Evolutionary conservation across 2,797 vertebrate species (phyloP).

Genomic region (Siniperca obscura): DNA sequence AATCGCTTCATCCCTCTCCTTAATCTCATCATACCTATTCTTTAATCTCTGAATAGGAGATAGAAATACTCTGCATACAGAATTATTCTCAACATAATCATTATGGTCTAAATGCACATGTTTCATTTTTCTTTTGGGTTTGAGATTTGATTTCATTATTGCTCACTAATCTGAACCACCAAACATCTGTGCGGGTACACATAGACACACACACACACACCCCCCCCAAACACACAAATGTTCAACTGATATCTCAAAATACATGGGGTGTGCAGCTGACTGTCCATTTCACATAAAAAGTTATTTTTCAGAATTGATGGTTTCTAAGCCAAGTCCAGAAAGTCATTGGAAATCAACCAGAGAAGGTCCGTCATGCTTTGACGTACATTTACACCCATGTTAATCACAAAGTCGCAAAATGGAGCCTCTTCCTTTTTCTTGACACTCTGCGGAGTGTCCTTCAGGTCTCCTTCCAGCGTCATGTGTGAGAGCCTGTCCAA

Average conservation of each 20-base stretch:
- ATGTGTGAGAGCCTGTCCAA: constrained; percentile 82
- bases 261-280: constrained; percentile 5
- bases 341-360: constrained; percentile 40
- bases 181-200: constrained; percentile 63
- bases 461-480: constrained; percentile 79
- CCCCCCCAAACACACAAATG: constrained; percentile 1
- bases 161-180: constrained; percentile 68
- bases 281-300: constrained; percentile 38
- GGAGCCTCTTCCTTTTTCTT: constrained; percentile 62
- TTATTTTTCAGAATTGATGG: constrained; percentile 19
- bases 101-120: constrained; percentile 70
- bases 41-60: constrained; percentile 73
- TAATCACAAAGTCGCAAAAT: constrained; percentile 70
- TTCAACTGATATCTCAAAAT: constrained; percentile 25
- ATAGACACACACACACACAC: background rate
- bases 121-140: constrained; percentile 65
- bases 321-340: constrained; percentile 31
- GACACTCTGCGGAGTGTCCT: constrained; percentile 74
- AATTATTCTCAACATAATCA: constrained; percentile 74
- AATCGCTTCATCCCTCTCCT: constrained; percentile 82
- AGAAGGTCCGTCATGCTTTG: constrained; percentile 42
- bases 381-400: constrained; percentile 47
- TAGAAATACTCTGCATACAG: constrained; percentile 71
- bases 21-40: constrained; percentile 86
- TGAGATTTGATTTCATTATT: constrained; percentile 72